Evolutionary conservation across 2,113 vertebrate species (phyloP).

Genomic region (Mobula hypostoma): DNA sequence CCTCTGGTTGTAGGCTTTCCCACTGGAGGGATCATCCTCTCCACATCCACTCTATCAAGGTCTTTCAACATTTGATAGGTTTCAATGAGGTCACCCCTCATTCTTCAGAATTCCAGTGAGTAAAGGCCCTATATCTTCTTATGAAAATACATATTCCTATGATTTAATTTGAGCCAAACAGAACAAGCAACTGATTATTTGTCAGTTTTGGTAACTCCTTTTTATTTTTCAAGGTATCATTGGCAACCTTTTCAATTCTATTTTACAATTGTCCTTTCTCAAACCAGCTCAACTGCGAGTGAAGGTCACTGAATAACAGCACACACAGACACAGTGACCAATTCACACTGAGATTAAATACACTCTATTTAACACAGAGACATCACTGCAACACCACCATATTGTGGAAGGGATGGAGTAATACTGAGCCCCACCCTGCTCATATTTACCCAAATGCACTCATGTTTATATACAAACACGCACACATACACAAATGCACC

Average conservation of each 20-base stretch:
- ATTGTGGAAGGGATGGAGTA: background rate
- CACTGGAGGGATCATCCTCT: too few relatives aligned
- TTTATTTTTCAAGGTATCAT: background rate
- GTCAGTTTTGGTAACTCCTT: background rate
- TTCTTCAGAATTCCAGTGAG: too few relatives aligned
- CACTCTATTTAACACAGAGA: background rate
- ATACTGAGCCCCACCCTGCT: background rate
- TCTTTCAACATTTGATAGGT: too few relatives aligned
- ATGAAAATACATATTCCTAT: background rate
- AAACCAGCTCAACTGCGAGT: background rate
- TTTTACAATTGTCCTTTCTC: constrained; percentile 4
- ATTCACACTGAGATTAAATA: background rate
- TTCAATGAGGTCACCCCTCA: too few relatives aligned
- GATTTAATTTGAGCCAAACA: background rate
- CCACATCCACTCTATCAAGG: too few relatives aligned
- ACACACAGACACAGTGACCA: background rate
- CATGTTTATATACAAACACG: background rate
- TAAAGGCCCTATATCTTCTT: background rate
- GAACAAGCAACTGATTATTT: background rate
- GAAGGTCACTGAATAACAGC: background rate
- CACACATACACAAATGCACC: background rate
- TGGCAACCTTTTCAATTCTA: background rate
- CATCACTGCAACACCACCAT: background rate
- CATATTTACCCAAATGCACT: background rate
- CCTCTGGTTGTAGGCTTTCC: too few relatives aligned